phyloP scores from a whole-genome alignment of 2,113 vertebrate species.

The Pseudonaja textilis region DNA sequence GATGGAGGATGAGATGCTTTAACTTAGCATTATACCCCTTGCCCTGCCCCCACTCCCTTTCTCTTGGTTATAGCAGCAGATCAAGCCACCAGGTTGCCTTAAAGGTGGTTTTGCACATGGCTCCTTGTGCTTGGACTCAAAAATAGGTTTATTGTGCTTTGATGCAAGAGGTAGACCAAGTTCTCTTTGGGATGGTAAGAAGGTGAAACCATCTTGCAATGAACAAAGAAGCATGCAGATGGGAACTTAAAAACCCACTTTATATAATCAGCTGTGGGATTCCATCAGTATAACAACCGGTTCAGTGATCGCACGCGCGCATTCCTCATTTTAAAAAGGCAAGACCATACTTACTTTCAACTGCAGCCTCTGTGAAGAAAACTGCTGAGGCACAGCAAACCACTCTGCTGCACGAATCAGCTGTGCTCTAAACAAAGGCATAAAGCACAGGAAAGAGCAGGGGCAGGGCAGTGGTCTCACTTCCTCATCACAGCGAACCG shows the following conservation, averaged over 20 bases:
- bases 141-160: background rate
- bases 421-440: too few species aligned
- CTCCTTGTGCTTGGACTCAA: background rate
- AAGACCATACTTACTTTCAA: too few species aligned
- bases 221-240: background rate
- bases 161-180: background rate
- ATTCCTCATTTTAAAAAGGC: too few species aligned
- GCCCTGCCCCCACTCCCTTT: slow-evolving; percentile 1
- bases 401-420: too few species aligned
- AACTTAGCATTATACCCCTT: slow-evolving; percentile 36
- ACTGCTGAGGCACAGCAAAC: too few species aligned
- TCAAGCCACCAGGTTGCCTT: background rate
- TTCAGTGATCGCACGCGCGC: too few species aligned
- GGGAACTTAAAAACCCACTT: background rate
- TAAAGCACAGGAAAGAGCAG: too few species aligned
- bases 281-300: too few species aligned
- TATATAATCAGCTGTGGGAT: background rate
- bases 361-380: too few species aligned
- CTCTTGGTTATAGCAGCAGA: slow-evolving; percentile 30
- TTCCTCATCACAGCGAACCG: too few species aligned
- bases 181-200: background rate
- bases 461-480: too few species aligned
- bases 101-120: background rate
- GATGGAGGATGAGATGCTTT: slow-evolving; percentile 48
- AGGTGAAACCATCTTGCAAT: background rate